A percentile compares a stretch with the other conserved stretches of the same genome.
These are phyloP conservation scores for Leuciscus idus DNA, from an alignment of 2,113 vertebrate genomes.

Conservation along the genomic window DNA sequence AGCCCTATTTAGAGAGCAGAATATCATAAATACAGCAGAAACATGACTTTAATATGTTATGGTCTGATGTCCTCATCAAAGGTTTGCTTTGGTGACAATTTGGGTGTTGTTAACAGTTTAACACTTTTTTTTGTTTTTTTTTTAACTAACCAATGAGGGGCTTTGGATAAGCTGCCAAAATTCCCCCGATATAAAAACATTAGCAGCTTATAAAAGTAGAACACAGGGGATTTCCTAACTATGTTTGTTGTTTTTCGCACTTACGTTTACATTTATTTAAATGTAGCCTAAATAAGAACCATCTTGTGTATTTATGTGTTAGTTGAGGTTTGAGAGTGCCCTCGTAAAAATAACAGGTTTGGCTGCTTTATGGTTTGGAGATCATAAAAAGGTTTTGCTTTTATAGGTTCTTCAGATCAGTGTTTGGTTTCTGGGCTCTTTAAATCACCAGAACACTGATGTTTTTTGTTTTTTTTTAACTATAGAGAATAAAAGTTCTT, in stretches of 20 bases:
- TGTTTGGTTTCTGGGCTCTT: background rate
- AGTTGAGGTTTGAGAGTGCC: background rate
- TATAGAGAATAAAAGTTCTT: background rate
- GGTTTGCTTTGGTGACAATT: background rate
- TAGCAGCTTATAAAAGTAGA: background rate
- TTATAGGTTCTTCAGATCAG: background rate
- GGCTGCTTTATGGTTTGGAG: background rate
- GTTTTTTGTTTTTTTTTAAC: background rate
- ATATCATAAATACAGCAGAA: background rate
- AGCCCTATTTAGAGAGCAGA: too few species aligned
- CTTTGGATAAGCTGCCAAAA: background rate
- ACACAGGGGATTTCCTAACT: background rate
- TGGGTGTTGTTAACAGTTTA: background rate
- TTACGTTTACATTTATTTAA: background rate
- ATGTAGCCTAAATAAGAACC: background rate
- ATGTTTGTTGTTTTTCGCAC: background rate
- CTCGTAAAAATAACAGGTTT: background rate
- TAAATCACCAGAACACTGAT: background rate
- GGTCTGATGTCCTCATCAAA: background rate
- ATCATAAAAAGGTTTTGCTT: background rate
- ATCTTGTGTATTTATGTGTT: background rate
- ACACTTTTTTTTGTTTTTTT: background rate
- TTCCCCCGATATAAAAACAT: background rate
- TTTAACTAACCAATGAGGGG: slow-evolving; percentile 1
- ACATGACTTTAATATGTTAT: background rate